Conservation (phyloP, 2,797 vertebrate species). For the Sciurus carolinensis region DNA sequence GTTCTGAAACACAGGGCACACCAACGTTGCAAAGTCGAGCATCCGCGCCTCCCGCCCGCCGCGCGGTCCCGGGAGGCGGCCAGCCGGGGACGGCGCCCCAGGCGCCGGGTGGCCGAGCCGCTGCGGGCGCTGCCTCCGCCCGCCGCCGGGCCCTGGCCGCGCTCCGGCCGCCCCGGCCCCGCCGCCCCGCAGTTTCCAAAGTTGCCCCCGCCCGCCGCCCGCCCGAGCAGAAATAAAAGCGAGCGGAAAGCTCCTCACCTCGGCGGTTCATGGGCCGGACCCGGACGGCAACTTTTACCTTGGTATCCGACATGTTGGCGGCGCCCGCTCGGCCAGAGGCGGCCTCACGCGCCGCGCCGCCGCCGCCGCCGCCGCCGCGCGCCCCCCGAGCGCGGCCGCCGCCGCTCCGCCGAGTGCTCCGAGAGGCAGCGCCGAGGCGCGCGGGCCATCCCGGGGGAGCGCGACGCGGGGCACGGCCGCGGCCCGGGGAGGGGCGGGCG, state of each 20-base stretch:
- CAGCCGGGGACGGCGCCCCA: background rate
- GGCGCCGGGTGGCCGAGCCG: background rate
- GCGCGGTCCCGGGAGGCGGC: constrained; percentile 48
- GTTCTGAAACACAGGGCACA: constrained; percentile 91
- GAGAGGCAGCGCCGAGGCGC: constrained; percentile 84
- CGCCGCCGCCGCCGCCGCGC: constrained; percentile 57
- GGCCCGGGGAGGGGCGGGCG: constrained; percentile 80
- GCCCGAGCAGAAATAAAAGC: background rate
- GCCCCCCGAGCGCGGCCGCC: constrained; percentile 74
- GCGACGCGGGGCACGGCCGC: constrained; percentile 84
- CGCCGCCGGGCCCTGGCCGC: background rate
- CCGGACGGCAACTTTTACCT: constrained; percentile 99
- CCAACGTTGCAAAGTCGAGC: constrained; percentile 34
- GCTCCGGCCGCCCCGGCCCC: background rate
- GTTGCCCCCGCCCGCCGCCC: constrained; percentile 64
- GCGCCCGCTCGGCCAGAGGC: constrained; percentile 78
- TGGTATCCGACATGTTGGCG: constrained; percentile 97
- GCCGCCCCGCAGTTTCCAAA: constrained; percentile 60
- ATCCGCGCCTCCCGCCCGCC: constrained; percentile 32
- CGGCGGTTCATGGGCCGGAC: constrained; percentile 98
- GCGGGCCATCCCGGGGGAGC: constrained; percentile 85
- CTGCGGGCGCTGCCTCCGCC: background rate
- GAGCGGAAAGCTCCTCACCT: constrained; percentile 90
- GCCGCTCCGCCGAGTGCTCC: constrained; percentile 72
- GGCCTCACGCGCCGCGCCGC: constrained; percentile 77